Base-by-base conservation (phyloP, 2,888 invertebrate genomes). In the Drosophila paramelanica region DNA sequence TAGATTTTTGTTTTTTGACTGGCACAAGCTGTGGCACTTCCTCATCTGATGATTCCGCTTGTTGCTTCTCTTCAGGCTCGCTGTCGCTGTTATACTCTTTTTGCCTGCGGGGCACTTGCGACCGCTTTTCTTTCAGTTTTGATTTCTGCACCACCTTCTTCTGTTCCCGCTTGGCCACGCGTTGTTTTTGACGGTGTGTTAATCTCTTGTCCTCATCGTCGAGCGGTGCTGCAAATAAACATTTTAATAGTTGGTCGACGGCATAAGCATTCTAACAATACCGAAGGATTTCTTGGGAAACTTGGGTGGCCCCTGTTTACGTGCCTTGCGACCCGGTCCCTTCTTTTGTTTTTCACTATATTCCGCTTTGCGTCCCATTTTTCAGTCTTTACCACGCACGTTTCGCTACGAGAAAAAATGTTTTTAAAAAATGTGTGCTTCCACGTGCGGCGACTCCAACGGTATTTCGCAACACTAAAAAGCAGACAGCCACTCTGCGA, bases 311-410 rank as follows among this genome's bases (percentile, higher is more conserved):
- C 95, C 94, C 90, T 98, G 98, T 90, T 98, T 98, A 79, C 95
- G 96, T 0, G 97, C 93, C 92, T 98, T 98, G 75, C 95, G 94
- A 0, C 98, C 98, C 8, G 96, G 97, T 0, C 98, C 98, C 85
- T 95, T 96, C 90, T 96, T 96, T 2, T 94, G 94, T 78, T 95
- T 94, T 83, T 96, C 96, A 79, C 94, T 94, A 91, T 95, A 97
- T 89, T 96, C 96, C 5, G 96, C 97, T 93, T 97, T 97, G 43
- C 97, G 94, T 73, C 97, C 97, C 98, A 98, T 98, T n/a, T 46
- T 74, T 58, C 6, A 53, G 5, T 38, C 27, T 38, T 45, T 38
- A 46, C 56, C 33, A 49, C 25, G 31, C 36, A 61, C 61, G 38
- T 33, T 55, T 52, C 52, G 11, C 38, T 20, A 33, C 11, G n/a